These are phyloP conservation scores for Cassiopea xamachana DNA, from an alignment of 30 jellyfish, hydroid and myxozoan species.

Conservation along the genomic window DNA sequence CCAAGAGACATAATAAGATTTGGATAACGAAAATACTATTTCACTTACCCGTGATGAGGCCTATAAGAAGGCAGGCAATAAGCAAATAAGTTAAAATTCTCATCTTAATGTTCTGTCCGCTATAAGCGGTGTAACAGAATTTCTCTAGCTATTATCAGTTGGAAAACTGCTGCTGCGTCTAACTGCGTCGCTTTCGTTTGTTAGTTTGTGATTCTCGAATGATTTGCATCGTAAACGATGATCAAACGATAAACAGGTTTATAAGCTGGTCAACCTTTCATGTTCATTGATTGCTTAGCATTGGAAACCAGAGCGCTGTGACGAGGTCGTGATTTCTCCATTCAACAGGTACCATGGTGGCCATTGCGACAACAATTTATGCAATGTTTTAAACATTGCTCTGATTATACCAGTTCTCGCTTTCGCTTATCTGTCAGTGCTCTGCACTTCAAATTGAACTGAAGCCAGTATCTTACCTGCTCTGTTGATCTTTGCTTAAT, in stretches of 20 bases:
- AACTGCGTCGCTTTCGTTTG: neutral
- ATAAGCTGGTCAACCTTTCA: conserved; percentile 43
- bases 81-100: conserved; percentile 49
- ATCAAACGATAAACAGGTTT: conserved; percentile 35
- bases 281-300: conserved; percentile 31
- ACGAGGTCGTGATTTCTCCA: conserved; percentile 30
- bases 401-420: neutral
- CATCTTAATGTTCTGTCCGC: conserved; percentile 25
- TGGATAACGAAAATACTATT: neutral
- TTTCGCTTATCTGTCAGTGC: neutral
- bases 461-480: neutral
- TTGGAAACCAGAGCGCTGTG: neutral
- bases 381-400: neutral
- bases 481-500: neutral
- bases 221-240: conserved; percentile 20
- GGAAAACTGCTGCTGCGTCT: neutral
- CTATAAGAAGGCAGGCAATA: conserved; percentile 61
- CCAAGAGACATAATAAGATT: neutral
- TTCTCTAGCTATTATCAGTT: neutral
- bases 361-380: neutral
- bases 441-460: neutral
- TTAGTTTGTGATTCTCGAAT: conserved; percentile 3
- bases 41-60: conserved; percentile 68
- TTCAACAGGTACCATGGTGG: conserved; percentile 6
- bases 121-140: conserved; percentile 4